Conservation (phyloP, 2,797 vertebrate genomes). For the Furcifer pardalis region DNA sequence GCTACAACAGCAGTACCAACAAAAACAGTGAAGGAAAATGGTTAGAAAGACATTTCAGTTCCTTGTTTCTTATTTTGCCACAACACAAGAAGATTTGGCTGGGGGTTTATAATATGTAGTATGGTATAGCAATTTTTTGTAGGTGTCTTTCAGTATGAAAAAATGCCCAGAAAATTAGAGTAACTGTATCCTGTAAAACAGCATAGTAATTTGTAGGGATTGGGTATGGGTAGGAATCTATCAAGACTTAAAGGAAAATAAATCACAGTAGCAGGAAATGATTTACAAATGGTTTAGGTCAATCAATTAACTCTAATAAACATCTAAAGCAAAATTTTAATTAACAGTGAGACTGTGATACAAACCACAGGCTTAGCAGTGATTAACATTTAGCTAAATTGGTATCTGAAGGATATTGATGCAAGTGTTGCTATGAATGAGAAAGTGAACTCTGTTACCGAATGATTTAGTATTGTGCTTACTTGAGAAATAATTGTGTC, state of each 20-base stretch:
- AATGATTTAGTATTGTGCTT: background rate
- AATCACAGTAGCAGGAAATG: slow-evolving; percentile 55
- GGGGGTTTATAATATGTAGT: background rate
- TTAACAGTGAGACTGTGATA: slow-evolving; percentile 66
- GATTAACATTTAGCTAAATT: slow-evolving; percentile 68
- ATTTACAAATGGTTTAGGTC: slow-evolving; percentile 63
- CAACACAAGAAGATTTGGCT: too few relatives aligned
- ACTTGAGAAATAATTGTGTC: background rate
- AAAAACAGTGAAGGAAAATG: background rate
- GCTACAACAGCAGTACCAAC: background rate
- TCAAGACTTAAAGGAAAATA: slow-evolving; percentile 53
- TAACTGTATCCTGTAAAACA: slow-evolving; percentile 43
- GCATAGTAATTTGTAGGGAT: background rate
- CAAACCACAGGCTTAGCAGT: slow-evolving; percentile 61
- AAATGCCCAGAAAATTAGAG: slow-evolving; percentile 8
- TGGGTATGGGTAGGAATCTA: background rate
- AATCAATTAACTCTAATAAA: slow-evolving; percentile 72
- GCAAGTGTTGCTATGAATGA: background rate
- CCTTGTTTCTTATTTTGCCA: background rate
- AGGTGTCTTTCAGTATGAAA: background rate
- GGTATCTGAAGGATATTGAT: slow-evolving; percentile 62
- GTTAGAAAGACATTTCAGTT: background rate
- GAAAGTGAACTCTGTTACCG: slow-evolving; percentile 26
- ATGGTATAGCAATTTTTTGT: background rate
- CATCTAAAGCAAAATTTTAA: slow-evolving; percentile 69